phyloP scores from a whole-genome alignment of 2,888 invertebrate genomes.

The Habroteleia sp. region DNA sequence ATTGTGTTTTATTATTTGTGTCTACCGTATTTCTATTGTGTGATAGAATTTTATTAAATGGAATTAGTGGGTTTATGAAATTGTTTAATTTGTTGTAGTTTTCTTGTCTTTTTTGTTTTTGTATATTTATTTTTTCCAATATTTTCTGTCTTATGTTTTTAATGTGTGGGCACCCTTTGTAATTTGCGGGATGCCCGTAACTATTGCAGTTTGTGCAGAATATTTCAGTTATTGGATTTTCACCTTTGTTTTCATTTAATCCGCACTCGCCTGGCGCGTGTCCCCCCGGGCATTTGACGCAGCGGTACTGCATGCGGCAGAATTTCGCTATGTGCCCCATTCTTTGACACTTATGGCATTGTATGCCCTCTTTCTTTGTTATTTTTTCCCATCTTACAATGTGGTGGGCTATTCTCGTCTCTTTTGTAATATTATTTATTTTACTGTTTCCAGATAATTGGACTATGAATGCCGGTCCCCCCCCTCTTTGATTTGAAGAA shows the following conservation, averaged over 20 bases:
- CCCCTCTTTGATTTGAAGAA: too few species aligned
- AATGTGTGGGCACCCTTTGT: conserved; percentile 42
- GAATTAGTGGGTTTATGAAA: not conserved
- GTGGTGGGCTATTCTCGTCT: conserved; percentile 11
- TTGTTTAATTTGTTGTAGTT: conserved; percentile 1
- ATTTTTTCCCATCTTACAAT: conserved; percentile 32
- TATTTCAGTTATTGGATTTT: not conserved
- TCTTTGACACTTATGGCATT: too few species aligned
- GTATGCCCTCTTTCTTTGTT: conserved; percentile 24
- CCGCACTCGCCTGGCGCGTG: conserved; percentile 37
- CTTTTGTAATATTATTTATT: not conserved
- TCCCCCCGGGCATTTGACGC: conserved; percentile 43
- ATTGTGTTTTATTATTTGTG: too few species aligned
- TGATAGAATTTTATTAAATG: conserved; percentile 2
- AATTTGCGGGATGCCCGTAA: conserved; percentile 54
- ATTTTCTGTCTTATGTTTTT: conserved; percentile 17
- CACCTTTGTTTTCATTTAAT: not conserved
- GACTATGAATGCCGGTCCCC: too few species aligned
- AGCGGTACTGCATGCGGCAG: conserved; percentile 31
- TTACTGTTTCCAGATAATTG: too few species aligned
- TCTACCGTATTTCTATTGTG: too few species aligned
- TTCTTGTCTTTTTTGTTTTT: conserved; percentile 4
- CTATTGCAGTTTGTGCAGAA: conserved; percentile 34
- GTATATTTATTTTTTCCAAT: conserved; percentile 5
- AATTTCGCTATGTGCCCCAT: conserved; percentile 16